Evolutionary conservation across 2,888 invertebrate species (phyloP), one percentile per base, ranked within the genome.

Genomic region (Watsonalla binaria): DNA sequence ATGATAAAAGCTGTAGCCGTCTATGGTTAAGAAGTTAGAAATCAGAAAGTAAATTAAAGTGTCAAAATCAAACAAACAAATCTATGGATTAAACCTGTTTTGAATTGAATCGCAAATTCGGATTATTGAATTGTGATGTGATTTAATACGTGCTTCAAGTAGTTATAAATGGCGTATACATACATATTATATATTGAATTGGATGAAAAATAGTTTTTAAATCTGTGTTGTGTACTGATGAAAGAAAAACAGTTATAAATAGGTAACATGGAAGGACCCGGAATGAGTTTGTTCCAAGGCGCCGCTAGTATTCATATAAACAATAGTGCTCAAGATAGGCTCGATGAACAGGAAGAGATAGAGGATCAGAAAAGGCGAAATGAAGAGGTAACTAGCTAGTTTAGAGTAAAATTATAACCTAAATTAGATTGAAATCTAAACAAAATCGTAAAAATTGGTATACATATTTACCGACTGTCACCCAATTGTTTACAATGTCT

Each of bases 211-310:
- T 37, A 37, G 5, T 7, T 5, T 37, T 37, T 37, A 37, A 37
- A 5, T 24, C 24, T 24, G 24, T 24, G 24, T 24, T 24, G 24
- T 24, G 24, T 24, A 24, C 24, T 4, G 24, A 24, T 24, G 24
- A 24, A 24, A 24, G 24, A 24, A 24, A 24, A 24, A 24, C 24
- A 24, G 24, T 24, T 24, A 24, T 24, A 24, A 46, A 51, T 37
- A 46, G 15, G 53, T 49, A 63, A 15, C 45, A 93, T 93, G 93
- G 92, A 92, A 66, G 92, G 89, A 33, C 94, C 94, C 50, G 94
- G 94, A 50, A 90, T 93, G 84, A 95, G 94, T 84, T 88, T 95
- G 66, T 95, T 95, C 73, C 93, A 94, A 86, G 94, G 93, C 57
- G 92, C 92, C 37, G 92, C 92, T 37, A 92, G 92, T 67, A 92